Evolutionary conservation across 2,113 vertebrate genomes (phyloP).

Genomic region (Siniperca knerii): DNA sequence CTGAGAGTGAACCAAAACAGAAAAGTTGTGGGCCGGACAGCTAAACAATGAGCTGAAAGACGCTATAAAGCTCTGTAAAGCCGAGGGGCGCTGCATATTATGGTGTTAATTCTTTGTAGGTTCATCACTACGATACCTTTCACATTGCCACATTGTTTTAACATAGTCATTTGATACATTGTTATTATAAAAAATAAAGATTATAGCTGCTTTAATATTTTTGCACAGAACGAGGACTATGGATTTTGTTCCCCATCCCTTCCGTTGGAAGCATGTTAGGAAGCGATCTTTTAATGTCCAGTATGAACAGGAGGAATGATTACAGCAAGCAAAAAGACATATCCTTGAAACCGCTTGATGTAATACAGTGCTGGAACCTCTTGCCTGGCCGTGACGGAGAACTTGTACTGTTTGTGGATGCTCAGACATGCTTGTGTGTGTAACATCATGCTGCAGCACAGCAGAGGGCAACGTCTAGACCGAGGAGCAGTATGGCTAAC

Average conservation of each 20-base stretch:
- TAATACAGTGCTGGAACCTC: background rate
- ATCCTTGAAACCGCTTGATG: background rate
- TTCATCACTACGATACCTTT: background rate
- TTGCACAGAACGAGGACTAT: background rate
- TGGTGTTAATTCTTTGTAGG: background rate
- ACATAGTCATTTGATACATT: too few species aligned
- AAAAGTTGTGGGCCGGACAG: too few species aligned
- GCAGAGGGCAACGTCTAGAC: conserved; percentile 37
- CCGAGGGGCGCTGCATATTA: too few species aligned
- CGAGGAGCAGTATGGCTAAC: conserved; percentile 60
- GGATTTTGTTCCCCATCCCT: background rate
- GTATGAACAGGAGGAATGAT: too few species aligned
- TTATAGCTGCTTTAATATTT: background rate
- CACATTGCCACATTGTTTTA: background rate
- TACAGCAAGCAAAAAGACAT: background rate
- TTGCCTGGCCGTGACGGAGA: conserved; percentile 12
- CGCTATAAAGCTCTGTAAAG: too few species aligned
- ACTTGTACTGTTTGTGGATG: conserved; percentile 44
- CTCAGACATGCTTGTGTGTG: conserved; percentile 22
- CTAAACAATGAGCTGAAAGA: too few species aligned
- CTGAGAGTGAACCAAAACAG: too few species aligned
- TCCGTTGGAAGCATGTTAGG: background rate
- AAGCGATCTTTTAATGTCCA: too few species aligned
- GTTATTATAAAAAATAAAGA: background rate
- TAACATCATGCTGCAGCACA: conserved; percentile 17